A percentile compares a stretch with the other conserved stretches of the same genome.
phyloP scores from a whole-genome alignment of 2,888 invertebrate species.

The Odontothrips loti region DNA sequence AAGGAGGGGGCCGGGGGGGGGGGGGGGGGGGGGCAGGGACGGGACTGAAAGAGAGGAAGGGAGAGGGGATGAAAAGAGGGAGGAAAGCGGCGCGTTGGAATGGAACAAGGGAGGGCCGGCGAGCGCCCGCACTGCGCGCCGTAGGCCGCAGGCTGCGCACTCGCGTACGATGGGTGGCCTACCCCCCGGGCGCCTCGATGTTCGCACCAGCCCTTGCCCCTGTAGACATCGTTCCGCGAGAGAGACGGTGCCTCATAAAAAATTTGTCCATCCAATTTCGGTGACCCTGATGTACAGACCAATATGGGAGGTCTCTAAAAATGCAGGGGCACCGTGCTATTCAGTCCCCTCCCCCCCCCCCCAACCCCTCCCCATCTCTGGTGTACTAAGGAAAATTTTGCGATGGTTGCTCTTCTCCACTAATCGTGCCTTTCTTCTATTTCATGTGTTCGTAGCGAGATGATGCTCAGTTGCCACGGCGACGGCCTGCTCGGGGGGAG shows the following conservation, averaged over 20 bases:
- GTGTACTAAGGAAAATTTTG: too few species aligned
- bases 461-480: slow-evolving; percentile 19
- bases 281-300: too few species aligned
- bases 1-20: background rate
- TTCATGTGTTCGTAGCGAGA: background rate
- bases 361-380: too few species aligned
- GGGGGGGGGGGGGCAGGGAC: background rate
- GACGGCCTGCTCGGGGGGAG: slow-evolving; percentile 1
- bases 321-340: too few species aligned
- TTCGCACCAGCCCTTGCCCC: background rate
- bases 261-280: too few species aligned
- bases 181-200: background rate
- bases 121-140: background rate
- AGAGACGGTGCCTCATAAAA: too few species aligned
- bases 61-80: background rate
- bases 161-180: background rate
- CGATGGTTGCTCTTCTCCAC: too few species aligned
- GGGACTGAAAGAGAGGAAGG: background rate
- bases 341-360: too few species aligned
- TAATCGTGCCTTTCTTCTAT: too few species aligned
- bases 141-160: background rate
- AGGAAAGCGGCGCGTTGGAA: background rate
- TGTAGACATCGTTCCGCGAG: too few species aligned
- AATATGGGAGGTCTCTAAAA: too few species aligned
- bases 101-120: background rate